Base-by-base conservation (phyloP, 2,113 vertebrate species). In the Channa maculata region DNA sequence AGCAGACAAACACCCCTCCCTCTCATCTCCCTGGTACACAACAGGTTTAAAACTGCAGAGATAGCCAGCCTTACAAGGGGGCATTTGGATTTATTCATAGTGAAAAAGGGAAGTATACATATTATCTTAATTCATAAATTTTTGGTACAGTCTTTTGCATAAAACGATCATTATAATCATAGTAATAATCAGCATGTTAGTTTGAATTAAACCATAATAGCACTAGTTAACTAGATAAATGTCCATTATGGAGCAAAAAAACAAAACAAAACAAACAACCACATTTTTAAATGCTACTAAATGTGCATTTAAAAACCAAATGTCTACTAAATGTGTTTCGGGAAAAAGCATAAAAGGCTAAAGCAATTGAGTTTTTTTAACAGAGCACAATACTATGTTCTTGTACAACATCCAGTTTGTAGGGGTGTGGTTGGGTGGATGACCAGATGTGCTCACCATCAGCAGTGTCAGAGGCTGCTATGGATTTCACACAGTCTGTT, bases 1-100 rank as follows among this genome's bases (percentile, higher is more conserved):
- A 87, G 75, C 66, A 70, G 68, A 75, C 68, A 87, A 87, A 87
- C 63, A 85, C 2, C 15, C 37, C 61, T 46, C 24, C 10, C 14
- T 45, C 66, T 75, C 79, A 71, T 83, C 71, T 86, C 49, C 57
- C 52, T 41, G 24, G 66, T 71, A 79, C 74, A 79, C 59, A 80
- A 53, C 77, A 79, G 60, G 60, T 83, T 75, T 77, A 71, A 24
- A 55, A 64, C 61, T 75, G 74, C 55, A 84, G 64, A 63, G 51
- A 81, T 60, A 85, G 80, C 48, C 64, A 66, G 60, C 69, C 50
- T 61, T 65, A 70, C 33, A 48, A 8, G 52, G 8, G 34, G 46
- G 59, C 6, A 77, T 62, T 43, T 60, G 38, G 37, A 6, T 82
- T 70, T 80, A 54, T 61, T 58, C 70, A 38, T 33, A 36, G 5